Percentiles rank a stretch among this genome's conserved stretches.
Evolutionary conservation across 2,797 vertebrate genomes (phyloP).

Genomic region (Gallinago solitaria): DNA sequence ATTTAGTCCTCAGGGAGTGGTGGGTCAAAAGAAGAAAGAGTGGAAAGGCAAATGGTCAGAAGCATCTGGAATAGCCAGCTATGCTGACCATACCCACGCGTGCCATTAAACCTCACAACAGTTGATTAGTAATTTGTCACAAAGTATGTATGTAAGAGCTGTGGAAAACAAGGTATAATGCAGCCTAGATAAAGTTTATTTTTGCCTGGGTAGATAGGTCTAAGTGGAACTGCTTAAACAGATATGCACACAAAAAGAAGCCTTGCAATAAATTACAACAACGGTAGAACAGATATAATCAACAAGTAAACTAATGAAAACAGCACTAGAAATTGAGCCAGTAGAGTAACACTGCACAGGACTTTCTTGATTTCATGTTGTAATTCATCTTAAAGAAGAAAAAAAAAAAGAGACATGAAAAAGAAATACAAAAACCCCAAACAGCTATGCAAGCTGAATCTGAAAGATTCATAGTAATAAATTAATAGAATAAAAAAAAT

Average conservation of each 20-base stretch:
- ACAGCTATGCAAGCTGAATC: not conserved
- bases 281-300: not conserved
- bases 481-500: not conserved
- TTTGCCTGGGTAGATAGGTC: not conserved
- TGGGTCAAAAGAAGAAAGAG: not conserved
- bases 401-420: not conserved
- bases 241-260: conserved; percentile 3
- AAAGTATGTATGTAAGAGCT: not conserved
- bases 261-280: conserved; percentile 35
- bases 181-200: not conserved
- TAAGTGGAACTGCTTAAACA: conserved; percentile 22
- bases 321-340: not conserved
- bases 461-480: not conserved
- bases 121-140: not conserved
- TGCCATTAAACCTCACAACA: not conserved
- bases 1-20: not conserved
- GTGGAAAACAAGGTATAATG: not conserved
- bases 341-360: not conserved
- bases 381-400: not conserved
- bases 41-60: fast-evolving
- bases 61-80: not conserved
- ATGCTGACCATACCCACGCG: not conserved
- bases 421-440: not conserved
- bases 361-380: not conserved
- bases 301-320: conserved; percentile 12